Evolutionary conservation across 1,140 invertebrate species (phyloP).

Genomic region (Calephelis virginiensis): DNA sequence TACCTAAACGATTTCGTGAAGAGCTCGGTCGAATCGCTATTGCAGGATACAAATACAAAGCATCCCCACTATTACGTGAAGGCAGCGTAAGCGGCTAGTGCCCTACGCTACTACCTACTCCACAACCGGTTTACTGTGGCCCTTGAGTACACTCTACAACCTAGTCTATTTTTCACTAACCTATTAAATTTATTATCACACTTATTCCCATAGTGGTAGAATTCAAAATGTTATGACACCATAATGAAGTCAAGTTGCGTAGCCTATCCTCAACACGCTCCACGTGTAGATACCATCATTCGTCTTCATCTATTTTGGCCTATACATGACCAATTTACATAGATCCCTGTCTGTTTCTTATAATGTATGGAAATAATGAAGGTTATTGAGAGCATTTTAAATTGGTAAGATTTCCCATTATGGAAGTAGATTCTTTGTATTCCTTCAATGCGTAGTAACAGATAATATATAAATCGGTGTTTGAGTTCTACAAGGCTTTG

Average conservation of each 20-base stretch:
- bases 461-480: constrained; percentile 52
- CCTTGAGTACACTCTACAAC: constrained; percentile 35
- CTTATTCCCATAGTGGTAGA: constrained; percentile 14
- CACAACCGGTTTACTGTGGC: constrained; percentile 54
- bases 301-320: constrained; percentile 64
- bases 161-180: constrained; percentile 22
- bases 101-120: constrained; percentile 62
- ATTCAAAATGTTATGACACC: constrained; percentile 2
- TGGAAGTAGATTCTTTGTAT: constrained; percentile 31
- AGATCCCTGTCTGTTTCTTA: constrained; percentile 26
- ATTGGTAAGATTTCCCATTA: constrained; percentile 25
- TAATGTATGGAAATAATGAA: constrained; percentile 18
- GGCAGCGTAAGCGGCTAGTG: constrained; percentile 52
- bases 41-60: constrained; percentile 27
- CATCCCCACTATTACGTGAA: constrained; percentile 26
- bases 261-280: constrained; percentile 31
- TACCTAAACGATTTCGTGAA: no score
- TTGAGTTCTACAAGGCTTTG: constrained; percentile 44
- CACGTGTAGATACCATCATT: constrained; percentile 61
- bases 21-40: no score
- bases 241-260: neutral
- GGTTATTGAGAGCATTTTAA: constrained; percentile 25
- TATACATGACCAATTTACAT: constrained; percentile 26
- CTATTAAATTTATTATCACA: constrained; percentile 15
- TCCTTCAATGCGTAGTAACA: constrained; percentile 40